Percentiles rank a stretch among this genome's conserved stretches.
These are phyloP conservation scores for Micromussa lordhowensis DNA, from an alignment of 92 coral and sea anemone species.

Conservation along the genomic window DNA sequence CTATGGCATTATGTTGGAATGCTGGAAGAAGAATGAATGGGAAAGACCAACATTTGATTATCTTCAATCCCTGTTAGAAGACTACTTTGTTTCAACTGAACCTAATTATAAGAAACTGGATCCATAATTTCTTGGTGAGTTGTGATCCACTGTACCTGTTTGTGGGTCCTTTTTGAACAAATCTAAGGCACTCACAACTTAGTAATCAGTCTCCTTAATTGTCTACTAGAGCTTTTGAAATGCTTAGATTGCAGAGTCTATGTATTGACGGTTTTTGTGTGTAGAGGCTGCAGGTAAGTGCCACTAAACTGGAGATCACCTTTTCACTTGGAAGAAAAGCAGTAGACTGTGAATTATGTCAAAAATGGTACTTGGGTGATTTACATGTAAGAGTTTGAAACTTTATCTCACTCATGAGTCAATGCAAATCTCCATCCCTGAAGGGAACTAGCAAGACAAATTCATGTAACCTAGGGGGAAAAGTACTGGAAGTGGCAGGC, in stretches of 20 bases:
- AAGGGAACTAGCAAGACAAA: too few species aligned
- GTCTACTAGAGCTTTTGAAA: background rate
- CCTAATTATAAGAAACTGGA: conserved; percentile 83
- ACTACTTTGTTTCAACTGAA: conserved; percentile 92
- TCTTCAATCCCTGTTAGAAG: conserved; percentile 92
- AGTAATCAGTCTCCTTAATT: too few species aligned
- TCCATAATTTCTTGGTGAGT: conserved; percentile 38
- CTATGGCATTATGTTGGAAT: conserved; percentile 94
- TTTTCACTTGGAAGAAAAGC: background rate
- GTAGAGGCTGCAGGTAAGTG: background rate
- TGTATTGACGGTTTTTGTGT: background rate
- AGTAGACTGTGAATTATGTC: too few species aligned
- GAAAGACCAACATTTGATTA: conserved; percentile 98
- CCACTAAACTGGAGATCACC: background rate
- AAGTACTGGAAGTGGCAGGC: too few species aligned
- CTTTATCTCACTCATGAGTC: too few species aligned
- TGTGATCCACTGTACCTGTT: background rate
- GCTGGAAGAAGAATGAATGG: conserved; percentile 93
- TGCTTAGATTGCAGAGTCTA: background rate
- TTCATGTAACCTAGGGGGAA: too few species aligned
- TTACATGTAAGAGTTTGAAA: too few species aligned
- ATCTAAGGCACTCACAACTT: background rate
- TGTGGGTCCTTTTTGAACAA: background rate
- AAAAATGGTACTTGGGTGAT: too few species aligned
- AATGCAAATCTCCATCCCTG: too few species aligned